These are phyloP conservation scores for Samia ricini DNA, from an alignment of 1,140 invertebrate species.

Conservation along the genomic window DNA sequence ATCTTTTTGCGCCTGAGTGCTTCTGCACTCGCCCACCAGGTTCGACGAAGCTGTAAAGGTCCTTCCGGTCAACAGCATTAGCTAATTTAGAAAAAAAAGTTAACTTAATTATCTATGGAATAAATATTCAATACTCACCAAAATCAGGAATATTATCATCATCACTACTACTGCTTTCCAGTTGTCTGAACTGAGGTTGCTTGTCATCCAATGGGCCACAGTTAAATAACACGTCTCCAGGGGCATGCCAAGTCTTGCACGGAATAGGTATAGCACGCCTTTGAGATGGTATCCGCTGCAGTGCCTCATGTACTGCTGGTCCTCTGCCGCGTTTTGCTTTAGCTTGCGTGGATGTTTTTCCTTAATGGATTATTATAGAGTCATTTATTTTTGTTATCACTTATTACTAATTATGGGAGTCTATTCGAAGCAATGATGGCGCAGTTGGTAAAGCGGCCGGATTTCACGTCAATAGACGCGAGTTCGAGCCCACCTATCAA, in stretches of 20 bases:
- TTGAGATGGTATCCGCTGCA: constrained; percentile 71
- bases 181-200: constrained; percentile 38
- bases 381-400: neutral
- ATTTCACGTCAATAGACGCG: too few species aligned
- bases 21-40: too few species aligned
- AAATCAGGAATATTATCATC: constrained; percentile 67
- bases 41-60: too few species aligned
- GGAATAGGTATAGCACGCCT: constrained; percentile 39
- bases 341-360: constrained; percentile 43
- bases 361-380: constrained; percentile 22
- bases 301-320: constrained; percentile 68
- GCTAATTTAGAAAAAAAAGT: too few species aligned
- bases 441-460: too few species aligned
- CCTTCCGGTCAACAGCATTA: too few species aligned
- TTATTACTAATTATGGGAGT: too few species aligned
- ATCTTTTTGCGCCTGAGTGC: too few species aligned
- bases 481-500: too few species aligned
- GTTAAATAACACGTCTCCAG: constrained; percentile 64
- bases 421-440: too few species aligned
- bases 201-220: constrained; percentile 60
- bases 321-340: constrained; percentile 60
- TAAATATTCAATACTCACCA: constrained; percentile 42
- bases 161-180: constrained; percentile 66
- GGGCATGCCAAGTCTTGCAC: constrained; percentile 65
- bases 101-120: too few species aligned